These are phyloP conservation scores for Anastrepha obliqua DNA, from an alignment of 1,140 invertebrate species.

Conservation along the genomic window DNA sequence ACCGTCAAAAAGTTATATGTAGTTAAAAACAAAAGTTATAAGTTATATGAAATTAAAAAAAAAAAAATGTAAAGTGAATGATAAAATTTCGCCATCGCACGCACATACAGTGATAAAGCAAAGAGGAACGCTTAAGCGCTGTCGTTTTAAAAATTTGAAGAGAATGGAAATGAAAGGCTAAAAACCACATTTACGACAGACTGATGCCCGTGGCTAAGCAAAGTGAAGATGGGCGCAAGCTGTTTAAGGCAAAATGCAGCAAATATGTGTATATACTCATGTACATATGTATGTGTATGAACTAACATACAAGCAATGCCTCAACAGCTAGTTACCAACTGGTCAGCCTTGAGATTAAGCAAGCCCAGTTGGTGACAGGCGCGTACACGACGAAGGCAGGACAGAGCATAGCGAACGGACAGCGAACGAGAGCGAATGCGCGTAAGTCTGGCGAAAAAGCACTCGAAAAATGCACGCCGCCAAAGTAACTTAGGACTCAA, in stretches of 20 bases:
- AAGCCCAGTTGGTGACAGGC: background rate
- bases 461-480: background rate
- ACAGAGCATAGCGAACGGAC: background rate
- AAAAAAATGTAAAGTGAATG: too few relatives aligned
- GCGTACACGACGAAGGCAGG: background rate
- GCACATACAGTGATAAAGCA: background rate
- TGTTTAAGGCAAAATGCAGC: background rate
- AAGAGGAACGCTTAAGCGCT: background rate
- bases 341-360: slow-evolving; percentile 29
- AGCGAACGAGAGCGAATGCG: background rate
- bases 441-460: background rate
- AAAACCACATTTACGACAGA: background rate
- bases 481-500: background rate
- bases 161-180: background rate
- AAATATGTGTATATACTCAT: background rate
- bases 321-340: background rate
- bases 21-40: too few relatives aligned
- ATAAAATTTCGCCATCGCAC: background rate
- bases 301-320: background rate
- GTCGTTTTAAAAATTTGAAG: background rate
- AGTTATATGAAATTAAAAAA: background rate
- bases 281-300: background rate
- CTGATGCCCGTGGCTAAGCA: background rate
- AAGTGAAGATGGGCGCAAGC: background rate
- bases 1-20: slow-evolving; percentile 2